Evolutionary conservation across 2,888 invertebrate species (phyloP).

Genomic region (Athrips mouffetella): DNA sequence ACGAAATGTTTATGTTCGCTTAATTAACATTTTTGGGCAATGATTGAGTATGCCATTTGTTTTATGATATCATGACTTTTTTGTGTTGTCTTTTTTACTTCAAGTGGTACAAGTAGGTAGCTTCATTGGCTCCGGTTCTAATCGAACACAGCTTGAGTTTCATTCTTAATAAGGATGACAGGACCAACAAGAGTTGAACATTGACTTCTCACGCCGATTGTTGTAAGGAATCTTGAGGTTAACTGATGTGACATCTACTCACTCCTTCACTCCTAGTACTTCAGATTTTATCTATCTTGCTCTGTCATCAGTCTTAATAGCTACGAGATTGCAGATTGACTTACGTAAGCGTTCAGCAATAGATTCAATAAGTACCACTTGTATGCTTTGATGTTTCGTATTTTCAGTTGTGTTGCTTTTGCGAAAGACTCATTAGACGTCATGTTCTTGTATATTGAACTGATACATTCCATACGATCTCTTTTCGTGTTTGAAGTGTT

Average conservation of each 20-base stretch:
- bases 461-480: conserved; percentile 34
- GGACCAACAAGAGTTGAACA: conserved; percentile 49
- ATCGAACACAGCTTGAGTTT: conserved; percentile 65
- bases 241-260: conserved; percentile 59
- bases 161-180: conserved; percentile 53
- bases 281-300: conserved; percentile 30
- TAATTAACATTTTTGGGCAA: conserved; percentile 52
- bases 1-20: conserved; percentile 46
- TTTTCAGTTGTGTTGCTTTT: conserved; percentile 17
- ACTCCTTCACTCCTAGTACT: conserved; percentile 37
- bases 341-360: conserved; percentile 38
- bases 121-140: conserved; percentile 26
- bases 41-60: conserved; percentile 40
- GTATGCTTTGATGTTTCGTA: conserved; percentile 6
- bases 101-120: conserved; percentile 16
- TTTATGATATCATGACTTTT: conserved; percentile 36
- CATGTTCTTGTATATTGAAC: conserved; percentile 16
- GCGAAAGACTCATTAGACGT: conserved; percentile 21
- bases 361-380: conserved; percentile 25
- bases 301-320: conserved; percentile 30
- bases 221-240: conserved; percentile 61
- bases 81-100: conserved; percentile 9
- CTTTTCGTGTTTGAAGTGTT: conserved; percentile 50
- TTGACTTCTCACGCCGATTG: conserved; percentile 74
- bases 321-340: conserved; percentile 41